Evolutionary conservation across 2,797 vertebrate genomes (phyloP).

Genomic region (Heteromormyrus szaboi): DNA sequence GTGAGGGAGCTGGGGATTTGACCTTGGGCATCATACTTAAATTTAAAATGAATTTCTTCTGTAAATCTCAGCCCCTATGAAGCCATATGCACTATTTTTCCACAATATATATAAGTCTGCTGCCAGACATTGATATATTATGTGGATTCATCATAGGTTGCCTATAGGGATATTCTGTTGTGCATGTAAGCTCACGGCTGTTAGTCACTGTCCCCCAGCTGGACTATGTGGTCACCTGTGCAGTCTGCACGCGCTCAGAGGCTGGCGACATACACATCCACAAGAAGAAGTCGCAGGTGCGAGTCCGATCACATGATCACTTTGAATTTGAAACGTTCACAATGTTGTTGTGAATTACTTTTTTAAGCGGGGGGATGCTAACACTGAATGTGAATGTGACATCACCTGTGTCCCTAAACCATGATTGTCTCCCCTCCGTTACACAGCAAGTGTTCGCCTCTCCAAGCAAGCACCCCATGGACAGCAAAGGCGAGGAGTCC

Average conservation of each 20-base stretch:
- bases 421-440: neutral
- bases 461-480: conserved; percentile 96
- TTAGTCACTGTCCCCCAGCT: conserved; percentile 57
- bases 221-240: conserved; percentile 94
- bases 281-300: conserved; percentile 94
- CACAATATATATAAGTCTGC: neutral
- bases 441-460: conserved; percentile 93
- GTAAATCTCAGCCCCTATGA: neutral
- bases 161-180: neutral
- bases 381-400: neutral
- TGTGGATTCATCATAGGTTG: neutral
- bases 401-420: neutral
- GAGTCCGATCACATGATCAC: conserved; percentile 20
- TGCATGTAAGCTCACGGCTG: neutral
- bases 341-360: neutral
- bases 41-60: neutral
- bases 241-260: conserved; percentile 89
- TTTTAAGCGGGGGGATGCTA: neutral
- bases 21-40: neutral
- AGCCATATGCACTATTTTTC: neutral
- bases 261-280: conserved; percentile 96
- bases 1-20: neutral
- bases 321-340: neutral
- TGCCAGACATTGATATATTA: neutral
- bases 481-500: conserved; percentile 97